A percentile compares a stretch with the other conserved stretches of the same genome.
Evolutionary conservation across 2,888 invertebrate species (phyloP).

Genomic region (Cataglyphis livida): DNA sequence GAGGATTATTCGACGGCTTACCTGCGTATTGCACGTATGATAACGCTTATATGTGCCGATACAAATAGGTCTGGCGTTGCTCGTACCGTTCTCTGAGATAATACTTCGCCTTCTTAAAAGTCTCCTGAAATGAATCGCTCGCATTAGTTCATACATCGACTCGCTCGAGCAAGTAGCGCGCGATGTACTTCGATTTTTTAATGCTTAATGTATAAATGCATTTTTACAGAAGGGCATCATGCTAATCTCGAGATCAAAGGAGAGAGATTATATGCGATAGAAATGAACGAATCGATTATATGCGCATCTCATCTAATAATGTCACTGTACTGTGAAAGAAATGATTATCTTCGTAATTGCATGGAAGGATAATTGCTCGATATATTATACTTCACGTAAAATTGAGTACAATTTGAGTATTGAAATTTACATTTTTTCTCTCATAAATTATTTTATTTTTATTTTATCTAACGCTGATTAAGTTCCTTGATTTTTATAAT

Average conservation of each 20-base stretch:
- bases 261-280: conserved; percentile 6
- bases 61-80: conserved; percentile 86
- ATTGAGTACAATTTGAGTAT: neutral
- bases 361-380: neutral
- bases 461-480: neutral
- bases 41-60: conserved; percentile 92
- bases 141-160: conserved; percentile 59
- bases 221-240: neutral
- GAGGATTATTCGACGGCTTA: conserved; percentile 82
- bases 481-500: neutral
- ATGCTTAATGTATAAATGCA: conserved; percentile 8
- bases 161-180: conserved; percentile 2
- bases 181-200: conserved; percentile 29
- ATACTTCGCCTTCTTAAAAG: conserved; percentile 80
- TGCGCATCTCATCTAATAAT: neutral
- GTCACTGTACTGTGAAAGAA: neutral
- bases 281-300: neutral
- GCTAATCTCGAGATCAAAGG: conserved; percentile 10
- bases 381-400: neutral
- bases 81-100: conserved; percentile 78
- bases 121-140: conserved; percentile 75
- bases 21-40: conserved; percentile 93
- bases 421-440: neutral
- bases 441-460: neutral
- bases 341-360: neutral